Conservation (phyloP, 2,888 invertebrate species). For the Pollenia griseotomentosa region DNA sequence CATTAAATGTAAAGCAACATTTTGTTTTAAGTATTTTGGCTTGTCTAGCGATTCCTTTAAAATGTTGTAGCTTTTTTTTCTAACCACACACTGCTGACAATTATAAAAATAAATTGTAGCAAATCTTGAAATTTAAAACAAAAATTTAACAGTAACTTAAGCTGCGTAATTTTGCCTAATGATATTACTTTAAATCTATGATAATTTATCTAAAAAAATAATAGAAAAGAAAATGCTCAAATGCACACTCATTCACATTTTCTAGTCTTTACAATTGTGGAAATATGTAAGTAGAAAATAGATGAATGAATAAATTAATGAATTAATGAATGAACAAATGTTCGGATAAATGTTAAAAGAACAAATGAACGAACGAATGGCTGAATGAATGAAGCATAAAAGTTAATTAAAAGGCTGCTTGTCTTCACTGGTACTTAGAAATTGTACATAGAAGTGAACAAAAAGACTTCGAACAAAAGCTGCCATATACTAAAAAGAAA, state of each 20-base stretch:
- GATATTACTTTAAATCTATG: conserved; percentile 58
- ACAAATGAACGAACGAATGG: conserved; percentile 7
- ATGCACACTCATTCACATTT: not conserved
- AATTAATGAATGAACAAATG: conserved; percentile 18
- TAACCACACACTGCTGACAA: not conserved
- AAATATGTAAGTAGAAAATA: conserved; percentile 23
- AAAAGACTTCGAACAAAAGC: not conserved
- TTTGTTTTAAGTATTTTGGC: not conserved
- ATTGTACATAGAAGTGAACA: not conserved
- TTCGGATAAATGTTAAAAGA: not conserved
- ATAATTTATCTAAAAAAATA: conserved; percentile 61
- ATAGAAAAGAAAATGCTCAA: conserved; percentile 6
- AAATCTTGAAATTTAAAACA: conserved; percentile 18
- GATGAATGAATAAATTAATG: not conserved
- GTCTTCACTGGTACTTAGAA: conserved; percentile 28
- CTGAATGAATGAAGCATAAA: not conserved
- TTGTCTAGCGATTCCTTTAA: too few species aligned
- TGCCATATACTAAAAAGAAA: not conserved
- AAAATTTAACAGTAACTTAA: conserved; percentile 24
- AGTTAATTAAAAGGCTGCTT: conserved; percentile 42
- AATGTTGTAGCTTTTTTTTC: too few species aligned
- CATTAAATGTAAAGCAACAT: too few species aligned
- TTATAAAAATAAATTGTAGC: conserved; percentile 21
- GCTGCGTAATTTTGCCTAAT: conserved; percentile 36
- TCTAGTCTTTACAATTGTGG: not conserved